Percentiles rank a stretch among this genome's conserved stretches.
These are phyloP conservation scores for Batillaria attramentaria DNA, from an alignment of 1,140 invertebrate genomes.

Conservation along the genomic window DNA sequence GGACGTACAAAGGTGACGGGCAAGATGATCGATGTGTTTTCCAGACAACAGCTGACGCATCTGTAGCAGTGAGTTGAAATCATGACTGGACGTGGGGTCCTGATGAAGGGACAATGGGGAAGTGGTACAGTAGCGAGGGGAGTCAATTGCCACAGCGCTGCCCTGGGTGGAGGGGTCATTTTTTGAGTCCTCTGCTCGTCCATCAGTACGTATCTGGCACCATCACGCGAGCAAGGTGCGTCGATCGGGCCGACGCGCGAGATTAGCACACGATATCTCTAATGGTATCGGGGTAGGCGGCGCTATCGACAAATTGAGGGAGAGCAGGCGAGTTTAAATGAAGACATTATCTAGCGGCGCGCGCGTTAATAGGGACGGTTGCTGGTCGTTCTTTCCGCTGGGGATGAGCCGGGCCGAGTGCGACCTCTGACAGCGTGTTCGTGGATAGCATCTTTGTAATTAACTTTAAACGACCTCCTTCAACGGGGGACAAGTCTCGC, in stretches of 20 bases:
- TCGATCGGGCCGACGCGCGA: background rate
- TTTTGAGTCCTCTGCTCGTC: background rate
- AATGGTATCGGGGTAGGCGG: conserved; percentile 1
- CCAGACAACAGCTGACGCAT: no score
- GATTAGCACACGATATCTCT: conserved; percentile 27
- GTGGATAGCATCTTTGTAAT: conserved; percentile 36
- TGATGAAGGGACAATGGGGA: conserved; percentile 23
- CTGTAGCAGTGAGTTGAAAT: no score
- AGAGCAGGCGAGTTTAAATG: conserved; percentile 13
- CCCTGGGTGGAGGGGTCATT: background rate
- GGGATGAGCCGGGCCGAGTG: background rate
- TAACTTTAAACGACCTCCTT: conserved; percentile 36
- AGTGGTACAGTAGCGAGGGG: background rate
- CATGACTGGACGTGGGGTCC: no score
- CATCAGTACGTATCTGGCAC: conserved; percentile 18
- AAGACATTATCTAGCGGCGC: conserved; percentile 17
- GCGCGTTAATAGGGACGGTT: conserved; percentile 23
- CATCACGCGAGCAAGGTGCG: conserved; percentile 17
- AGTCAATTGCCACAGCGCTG: conserved; percentile 9
- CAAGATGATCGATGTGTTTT: no score
- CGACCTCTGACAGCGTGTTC: background rate
- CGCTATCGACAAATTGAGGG: background rate
- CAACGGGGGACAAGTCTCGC: conserved; percentile 19
- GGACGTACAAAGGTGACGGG: no score
- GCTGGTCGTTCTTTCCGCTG: background rate